Evolutionary conservation across 2,113 vertebrate genomes (phyloP).

Genomic region (Phalacrocorax pelagicus): DNA sequence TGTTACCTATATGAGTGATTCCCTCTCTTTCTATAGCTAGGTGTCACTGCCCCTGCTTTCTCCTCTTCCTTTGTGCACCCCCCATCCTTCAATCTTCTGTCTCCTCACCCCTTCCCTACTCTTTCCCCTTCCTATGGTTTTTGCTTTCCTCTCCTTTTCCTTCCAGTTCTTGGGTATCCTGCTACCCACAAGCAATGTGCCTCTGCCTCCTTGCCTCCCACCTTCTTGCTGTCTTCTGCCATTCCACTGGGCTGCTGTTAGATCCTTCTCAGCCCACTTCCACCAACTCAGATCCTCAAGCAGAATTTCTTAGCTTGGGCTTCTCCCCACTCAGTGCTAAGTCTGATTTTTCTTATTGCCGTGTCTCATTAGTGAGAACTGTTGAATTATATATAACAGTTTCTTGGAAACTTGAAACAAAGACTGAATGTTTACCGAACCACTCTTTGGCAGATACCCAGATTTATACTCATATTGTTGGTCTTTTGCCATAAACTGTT

Average conservation of each 20-base stretch:
- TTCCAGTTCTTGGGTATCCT: not conserved
- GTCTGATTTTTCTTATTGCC: not conserved
- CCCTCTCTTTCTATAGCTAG: not conserved
- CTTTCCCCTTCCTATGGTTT: not conserved
- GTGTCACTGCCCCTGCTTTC: not conserved
- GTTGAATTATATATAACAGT: not conserved
- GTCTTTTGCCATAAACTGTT: not conserved
- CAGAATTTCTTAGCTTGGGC: not conserved
- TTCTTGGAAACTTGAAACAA: slow-evolving; percentile 37
- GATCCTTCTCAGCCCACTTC: not conserved
- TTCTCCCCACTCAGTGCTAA: not conserved
- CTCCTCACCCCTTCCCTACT: not conserved
- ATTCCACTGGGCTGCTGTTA: not conserved
- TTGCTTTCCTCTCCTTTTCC: not conserved
- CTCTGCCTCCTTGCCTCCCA: not conserved
- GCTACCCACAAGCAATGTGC: not conserved
- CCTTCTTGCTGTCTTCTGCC: not conserved
- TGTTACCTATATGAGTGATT: not conserved
- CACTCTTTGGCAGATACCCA: not conserved
- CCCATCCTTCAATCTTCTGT: not conserved
- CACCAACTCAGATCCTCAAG: not conserved
- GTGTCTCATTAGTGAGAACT: not conserved
- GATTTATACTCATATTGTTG: not conserved
- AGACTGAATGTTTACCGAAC: slow-evolving; percentile 14
- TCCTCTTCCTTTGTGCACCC: not conserved